A percentile compares a stretch with the other conserved stretches of the same genome.
phyloP scores from a whole-genome alignment of 2,113 vertebrate genomes.

The Elaphurus davidianus region DNA sequence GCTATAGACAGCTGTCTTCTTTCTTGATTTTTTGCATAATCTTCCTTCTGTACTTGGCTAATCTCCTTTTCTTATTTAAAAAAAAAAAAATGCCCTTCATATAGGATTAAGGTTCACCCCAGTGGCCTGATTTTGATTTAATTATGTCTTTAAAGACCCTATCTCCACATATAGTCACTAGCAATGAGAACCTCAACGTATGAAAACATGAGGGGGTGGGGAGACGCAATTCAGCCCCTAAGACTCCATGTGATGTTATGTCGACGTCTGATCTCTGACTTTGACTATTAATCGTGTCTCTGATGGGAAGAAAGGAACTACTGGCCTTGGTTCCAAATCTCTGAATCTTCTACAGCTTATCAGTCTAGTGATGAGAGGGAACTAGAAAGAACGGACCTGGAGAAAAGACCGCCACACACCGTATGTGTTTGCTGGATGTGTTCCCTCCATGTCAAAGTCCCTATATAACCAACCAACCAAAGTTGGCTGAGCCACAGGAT shows the following conservation, averaged over 20 bases:
- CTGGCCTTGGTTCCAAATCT: neutral
- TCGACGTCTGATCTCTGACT: neutral
- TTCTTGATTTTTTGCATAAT: neutral
- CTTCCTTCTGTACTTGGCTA: neutral
- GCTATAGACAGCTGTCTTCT: neutral
- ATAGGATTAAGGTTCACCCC: neutral
- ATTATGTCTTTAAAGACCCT: neutral
- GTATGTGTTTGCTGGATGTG: neutral
- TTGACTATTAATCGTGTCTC: neutral
- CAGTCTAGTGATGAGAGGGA: neutral
- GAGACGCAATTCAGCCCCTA: neutral
- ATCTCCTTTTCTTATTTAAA: neutral
- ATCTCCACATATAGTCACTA: neutral
- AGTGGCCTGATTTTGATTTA: neutral
- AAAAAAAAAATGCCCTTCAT: neutral
- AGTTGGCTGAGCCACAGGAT: neutral
- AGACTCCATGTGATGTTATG: neutral
- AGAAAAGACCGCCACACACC: neutral
- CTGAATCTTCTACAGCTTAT: neutral
- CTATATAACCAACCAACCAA: neutral
- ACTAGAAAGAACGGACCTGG: neutral
- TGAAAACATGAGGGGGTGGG: neutral
- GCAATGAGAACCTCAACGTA: neutral
- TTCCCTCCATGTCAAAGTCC: neutral
- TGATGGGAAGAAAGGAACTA: neutral